Evolutionary conservation across 2,888 invertebrate species (phyloP).

Genomic region (Hoplodrina ambigua): DNA sequence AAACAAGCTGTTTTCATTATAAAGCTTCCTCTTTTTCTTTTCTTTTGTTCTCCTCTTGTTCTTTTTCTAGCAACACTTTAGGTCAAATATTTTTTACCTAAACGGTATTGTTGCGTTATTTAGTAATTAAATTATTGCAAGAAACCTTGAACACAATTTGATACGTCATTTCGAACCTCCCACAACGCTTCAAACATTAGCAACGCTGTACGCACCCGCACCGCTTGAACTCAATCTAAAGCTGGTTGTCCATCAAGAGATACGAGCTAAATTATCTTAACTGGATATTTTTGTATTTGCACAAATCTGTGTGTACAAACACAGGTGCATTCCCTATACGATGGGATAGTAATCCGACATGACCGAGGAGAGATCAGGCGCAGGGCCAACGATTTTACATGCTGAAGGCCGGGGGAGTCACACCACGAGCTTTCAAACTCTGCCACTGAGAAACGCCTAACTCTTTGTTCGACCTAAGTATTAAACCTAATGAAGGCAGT

Average conservation of each 20-base stretch:
- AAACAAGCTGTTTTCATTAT: background rate
- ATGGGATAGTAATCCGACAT: too few relatives aligned
- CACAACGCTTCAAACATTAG: slow-evolving; percentile 40
- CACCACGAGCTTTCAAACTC: too few relatives aligned
- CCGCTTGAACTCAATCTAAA: slow-evolving; percentile 19
- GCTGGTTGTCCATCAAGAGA: background rate
- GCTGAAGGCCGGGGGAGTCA: too few relatives aligned
- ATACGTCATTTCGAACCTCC: slow-evolving; percentile 40
- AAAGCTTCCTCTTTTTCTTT: background rate
- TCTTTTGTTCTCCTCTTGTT: too few relatives aligned
- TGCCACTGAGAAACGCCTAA: too few relatives aligned
- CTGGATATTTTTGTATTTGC: background rate
- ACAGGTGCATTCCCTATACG: too few relatives aligned
- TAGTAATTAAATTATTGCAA: slow-evolving; percentile 39
- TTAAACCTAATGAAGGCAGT: too few relatives aligned
- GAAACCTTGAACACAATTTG: slow-evolving; percentile 40
- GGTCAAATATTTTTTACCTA: background rate
- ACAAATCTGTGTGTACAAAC: too few relatives aligned
- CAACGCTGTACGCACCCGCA: slow-evolving; percentile 32
- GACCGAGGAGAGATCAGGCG: too few relatives aligned
- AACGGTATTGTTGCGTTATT: slow-evolving; percentile 26
- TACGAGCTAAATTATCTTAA: background rate
- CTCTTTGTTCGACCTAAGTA: too few relatives aligned
- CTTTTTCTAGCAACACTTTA: background rate
- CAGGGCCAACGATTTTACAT: too few relatives aligned